phyloP scores from a whole-genome alignment of 2,888 invertebrate species.

The Acronicta aceris region DNA sequence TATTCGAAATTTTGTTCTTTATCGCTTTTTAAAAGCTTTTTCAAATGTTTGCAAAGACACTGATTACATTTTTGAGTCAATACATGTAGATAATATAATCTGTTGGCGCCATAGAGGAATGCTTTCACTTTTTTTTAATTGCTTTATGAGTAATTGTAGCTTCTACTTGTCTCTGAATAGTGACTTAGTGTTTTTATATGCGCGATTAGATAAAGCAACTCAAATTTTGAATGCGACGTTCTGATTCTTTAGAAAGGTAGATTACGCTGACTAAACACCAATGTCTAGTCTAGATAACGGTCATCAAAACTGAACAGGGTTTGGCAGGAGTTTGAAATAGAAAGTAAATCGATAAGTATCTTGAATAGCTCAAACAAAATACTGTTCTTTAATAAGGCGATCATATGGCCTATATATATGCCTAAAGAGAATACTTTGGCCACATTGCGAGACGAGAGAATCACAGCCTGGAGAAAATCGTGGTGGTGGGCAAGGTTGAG shows the following conservation, averaged over 20 bases:
- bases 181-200: neutral
- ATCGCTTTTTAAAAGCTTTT: constrained; percentile 36
- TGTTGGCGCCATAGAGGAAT: constrained; percentile 46
- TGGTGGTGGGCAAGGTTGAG: no score
- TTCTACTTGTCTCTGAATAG: neutral
- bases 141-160: constrained; percentile 9
- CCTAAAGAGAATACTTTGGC: no score
- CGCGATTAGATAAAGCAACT: constrained; percentile 2
- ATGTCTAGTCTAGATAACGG: constrained; percentile 1
- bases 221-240: neutral
- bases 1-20: constrained; percentile 11
- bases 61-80: constrained; percentile 33
- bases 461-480: no score
- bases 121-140: constrained; percentile 2
- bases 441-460: no score
- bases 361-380: no score
- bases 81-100: constrained; percentile 25
- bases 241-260: neutral
- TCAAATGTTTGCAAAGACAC: constrained; percentile 44
- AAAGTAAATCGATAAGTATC: neutral
- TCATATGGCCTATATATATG: no score
- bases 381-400: no score
- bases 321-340: neutral
- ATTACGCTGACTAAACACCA: neutral
- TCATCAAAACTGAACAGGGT: neutral